phyloP scores from a whole-genome alignment of 1,140 invertebrate genomes.

The Pseudomyrmex pallidus region DNA sequence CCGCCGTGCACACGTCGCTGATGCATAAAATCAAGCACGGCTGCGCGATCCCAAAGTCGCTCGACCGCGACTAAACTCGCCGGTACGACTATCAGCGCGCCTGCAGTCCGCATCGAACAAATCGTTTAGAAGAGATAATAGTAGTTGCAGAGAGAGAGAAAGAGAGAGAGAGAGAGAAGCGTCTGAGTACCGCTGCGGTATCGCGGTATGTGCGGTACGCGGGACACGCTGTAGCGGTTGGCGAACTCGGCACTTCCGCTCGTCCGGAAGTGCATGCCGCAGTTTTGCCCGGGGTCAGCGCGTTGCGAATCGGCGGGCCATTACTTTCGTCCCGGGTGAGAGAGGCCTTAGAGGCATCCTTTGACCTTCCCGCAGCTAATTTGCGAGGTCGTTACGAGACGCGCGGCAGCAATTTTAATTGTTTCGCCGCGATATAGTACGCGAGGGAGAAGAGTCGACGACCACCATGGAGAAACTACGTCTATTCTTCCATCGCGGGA shows the following conservation, averaged over 20 bases:
- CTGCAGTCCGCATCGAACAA: conserved; percentile 54
- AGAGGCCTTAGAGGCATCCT: conserved; percentile 13
- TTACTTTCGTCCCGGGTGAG: conserved; percentile 33
- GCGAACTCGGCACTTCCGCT: conserved; percentile 48
- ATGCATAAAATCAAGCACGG: conserved; percentile 41
- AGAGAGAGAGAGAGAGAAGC: neutral
- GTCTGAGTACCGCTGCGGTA: conserved; percentile 38
- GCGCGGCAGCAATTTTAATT: conserved; percentile 49
- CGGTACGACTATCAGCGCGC: conserved; percentile 47
- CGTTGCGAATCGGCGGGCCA: conserved; percentile 37
- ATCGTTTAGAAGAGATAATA: conserved; percentile 65
- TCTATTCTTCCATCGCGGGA: conserved; percentile 19
- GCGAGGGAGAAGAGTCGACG: neutral
- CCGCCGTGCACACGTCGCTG: conserved; percentile 16
- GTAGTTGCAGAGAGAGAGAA: conserved; percentile 19
- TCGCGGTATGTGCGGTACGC: conserved; percentile 15
- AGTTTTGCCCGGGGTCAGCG: conserved; percentile 44
- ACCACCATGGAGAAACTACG: neutral
- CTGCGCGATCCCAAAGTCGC: conserved; percentile 42
- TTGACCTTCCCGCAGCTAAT: conserved; percentile 36
- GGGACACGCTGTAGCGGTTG: neutral
- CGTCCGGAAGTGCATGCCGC: conserved; percentile 32
- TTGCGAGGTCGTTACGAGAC: conserved; percentile 18
- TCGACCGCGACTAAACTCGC: conserved; percentile 49
- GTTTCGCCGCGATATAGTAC: conserved; percentile 1